Conservation (phyloP, 2,113 vertebrate genomes). For the Pogonocichla stellata region DNA sequence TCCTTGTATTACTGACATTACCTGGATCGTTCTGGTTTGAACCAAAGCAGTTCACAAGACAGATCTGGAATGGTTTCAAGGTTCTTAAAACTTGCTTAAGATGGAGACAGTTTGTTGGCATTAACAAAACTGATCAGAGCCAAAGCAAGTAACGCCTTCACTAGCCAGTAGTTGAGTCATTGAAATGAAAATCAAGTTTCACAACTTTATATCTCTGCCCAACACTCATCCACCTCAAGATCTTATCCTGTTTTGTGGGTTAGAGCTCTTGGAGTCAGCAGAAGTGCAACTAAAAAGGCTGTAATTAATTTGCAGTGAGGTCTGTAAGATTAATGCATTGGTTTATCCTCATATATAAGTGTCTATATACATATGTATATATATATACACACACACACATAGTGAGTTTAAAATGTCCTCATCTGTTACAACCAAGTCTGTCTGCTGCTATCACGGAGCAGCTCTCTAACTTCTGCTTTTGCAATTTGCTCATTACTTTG, state of each 20-base stretch:
- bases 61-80: neutral
- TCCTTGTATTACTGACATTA: neutral
- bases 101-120: neutral
- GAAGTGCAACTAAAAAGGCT: conserved; percentile 3
- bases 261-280: conserved; percentile 35
- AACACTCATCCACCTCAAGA: conserved; percentile 33
- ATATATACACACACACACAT: neutral
- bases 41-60: neutral
- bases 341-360: neutral
- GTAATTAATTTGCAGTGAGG: neutral
- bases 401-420: neutral
- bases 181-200: conserved; percentile 44
- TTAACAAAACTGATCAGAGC: neutral
- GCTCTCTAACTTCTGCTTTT: neutral
- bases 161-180: neutral
- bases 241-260: conserved; percentile 54
- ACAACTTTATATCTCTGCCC: neutral
- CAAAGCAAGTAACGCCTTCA: neutral
- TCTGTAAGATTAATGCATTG: neutral
- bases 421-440: neutral
- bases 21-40: neutral
- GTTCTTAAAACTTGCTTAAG: conserved; percentile 7
- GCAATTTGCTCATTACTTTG: neutral
- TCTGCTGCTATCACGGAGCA: neutral
- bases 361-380: neutral